Base-by-base conservation (phyloP, 1,140 invertebrate species). In the Chlorops oryzae region DNA sequence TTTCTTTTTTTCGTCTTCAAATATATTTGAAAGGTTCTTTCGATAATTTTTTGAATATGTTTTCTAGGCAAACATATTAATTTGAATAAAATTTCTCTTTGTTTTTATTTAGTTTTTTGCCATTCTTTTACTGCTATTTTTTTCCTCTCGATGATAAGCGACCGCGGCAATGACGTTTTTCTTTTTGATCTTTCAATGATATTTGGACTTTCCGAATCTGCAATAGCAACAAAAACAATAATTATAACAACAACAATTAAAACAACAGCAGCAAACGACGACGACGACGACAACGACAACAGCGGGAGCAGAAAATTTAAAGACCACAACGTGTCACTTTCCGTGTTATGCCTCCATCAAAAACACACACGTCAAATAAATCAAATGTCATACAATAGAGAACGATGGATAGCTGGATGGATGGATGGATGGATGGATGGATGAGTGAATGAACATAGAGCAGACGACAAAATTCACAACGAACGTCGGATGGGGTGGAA, bases 311-410 rank as follows among this genome's bases (percentile, higher is more conserved):
- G n/a, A n/a, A n/a, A n/a, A n/a, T n/a, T n/a, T n/a, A n/a, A n/a
- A n/a, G n/a, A n/a, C n/a, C n/a, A n/a, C 35, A 15, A 55, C 50
- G 59, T 58, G 59, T 62, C 62, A 62, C 58, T 65, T 64, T 38
- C 18, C 35, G 65, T 62, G 62, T 64, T 55, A 63, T 27, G 62
- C 64, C 66, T 67, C 64, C 62, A 67, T 67, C 64, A 67, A 67
- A 47, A 65, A 68, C 65, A 68, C 65, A 69, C 65, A 65, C 63
- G 65, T 65, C 65, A 69, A 68, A 69, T 69, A 69, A 69, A 69
- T 69, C 65, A 69, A 62, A 61, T 68, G 65, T 69, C 65, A 65
- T 9, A 9, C 63, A 65, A 65, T 65, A 62, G 54, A 51, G 54
- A 32, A 47, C 52, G 35, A 24, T 42, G n/a, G 10, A 42, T 25